Base-by-base conservation (phyloP, 2,888 invertebrate species). In the Phasia obesa region DNA sequence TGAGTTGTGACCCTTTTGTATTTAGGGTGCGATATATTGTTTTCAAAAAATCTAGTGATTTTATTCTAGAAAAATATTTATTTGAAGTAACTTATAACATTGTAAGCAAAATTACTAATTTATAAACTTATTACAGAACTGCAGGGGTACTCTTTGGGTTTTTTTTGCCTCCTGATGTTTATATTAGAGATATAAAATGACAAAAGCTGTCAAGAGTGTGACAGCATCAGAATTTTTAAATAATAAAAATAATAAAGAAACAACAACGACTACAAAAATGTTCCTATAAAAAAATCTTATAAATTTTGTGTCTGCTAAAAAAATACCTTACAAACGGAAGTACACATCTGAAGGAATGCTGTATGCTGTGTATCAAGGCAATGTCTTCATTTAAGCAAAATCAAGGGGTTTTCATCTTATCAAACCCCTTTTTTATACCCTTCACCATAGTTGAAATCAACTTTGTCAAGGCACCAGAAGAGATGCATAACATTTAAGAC, bases 151-250 rank as follows among this genome's bases (percentile, higher is more conserved):
- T 38, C n/a, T 38, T n/a, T 17, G 15, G 35, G 2, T 13, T 51
- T 71, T 38, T n/a, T 38, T 47, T 73, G 51, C 51, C 42, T 42
- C 62, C 13, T 74, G 42, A 31, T 53, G 21, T 44, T 71, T 65
- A 65, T 60, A 60, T 11, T 69, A 49, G 17, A 62, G 19, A 62
- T 67, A 73, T 42, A 83, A 31, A 78, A 78, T 83, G 60, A 74
- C 83, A 79, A 38, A 79, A 79, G 55, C 70, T 83, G 75, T 83
- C 83, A 84, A 74, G 69, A 49, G 49, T 59, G 74, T 59, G 74
- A 69, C 78, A 78, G 59, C 59, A 74, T 49, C 44, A 70, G 38
- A 69, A 74, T 74, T 67, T 73, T 71, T 27, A 73, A 80, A 80
- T 47, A 73, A 42, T 25, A 55, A 59, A 53, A 65, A 17, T 47